Conservation (phyloP, 2,888 invertebrate genomes). For the Cephonodes hylas region DNA sequence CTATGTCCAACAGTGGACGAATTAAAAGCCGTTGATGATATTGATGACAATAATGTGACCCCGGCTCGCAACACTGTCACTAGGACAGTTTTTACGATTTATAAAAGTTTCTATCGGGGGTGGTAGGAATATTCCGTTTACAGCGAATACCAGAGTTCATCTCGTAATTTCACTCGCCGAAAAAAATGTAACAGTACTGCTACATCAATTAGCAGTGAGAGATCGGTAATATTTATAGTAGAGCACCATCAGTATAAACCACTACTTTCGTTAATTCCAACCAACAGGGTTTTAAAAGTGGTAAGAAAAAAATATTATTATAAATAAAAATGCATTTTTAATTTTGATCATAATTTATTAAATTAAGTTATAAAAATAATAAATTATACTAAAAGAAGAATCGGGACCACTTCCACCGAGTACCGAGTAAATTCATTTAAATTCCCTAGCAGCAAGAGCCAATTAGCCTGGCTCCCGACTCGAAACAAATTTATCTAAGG, state of each 20-base stretch:
- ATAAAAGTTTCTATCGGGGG: too few relatives aligned
- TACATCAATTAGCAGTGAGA: too few relatives aligned
- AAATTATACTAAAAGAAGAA: slow-evolving; percentile 34
- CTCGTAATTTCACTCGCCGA: too few relatives aligned
- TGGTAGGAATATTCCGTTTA: too few relatives aligned
- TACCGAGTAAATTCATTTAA: slow-evolving; percentile 36
- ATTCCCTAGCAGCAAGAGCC: slow-evolving; percentile 30
- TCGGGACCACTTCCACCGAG: slow-evolving; percentile 31
- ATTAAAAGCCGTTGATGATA: too few relatives aligned
- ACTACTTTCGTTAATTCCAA: not conserved
- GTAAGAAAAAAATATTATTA: not conserved
- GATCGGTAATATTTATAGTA: too few relatives aligned
- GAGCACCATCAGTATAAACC: not conserved
- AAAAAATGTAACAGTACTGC: too few relatives aligned
- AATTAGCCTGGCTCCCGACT: slow-evolving; percentile 37
- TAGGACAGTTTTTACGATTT: too few relatives aligned
- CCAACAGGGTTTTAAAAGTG: not conserved
- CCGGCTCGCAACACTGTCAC: too few relatives aligned
- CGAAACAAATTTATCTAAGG: slow-evolving; percentile 34
- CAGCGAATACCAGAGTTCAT: too few relatives aligned
- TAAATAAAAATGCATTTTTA: not conserved
- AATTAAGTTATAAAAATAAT: slow-evolving; percentile 45
- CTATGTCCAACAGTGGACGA: too few relatives aligned
- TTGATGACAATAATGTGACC: too few relatives aligned
- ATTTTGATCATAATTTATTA: slow-evolving; percentile 35